A percentile compares a stretch with the other conserved stretches of the same genome.
Evolutionary conservation across 2,888 invertebrate species (phyloP).

Genomic region (Cephus spinipes): DNA sequence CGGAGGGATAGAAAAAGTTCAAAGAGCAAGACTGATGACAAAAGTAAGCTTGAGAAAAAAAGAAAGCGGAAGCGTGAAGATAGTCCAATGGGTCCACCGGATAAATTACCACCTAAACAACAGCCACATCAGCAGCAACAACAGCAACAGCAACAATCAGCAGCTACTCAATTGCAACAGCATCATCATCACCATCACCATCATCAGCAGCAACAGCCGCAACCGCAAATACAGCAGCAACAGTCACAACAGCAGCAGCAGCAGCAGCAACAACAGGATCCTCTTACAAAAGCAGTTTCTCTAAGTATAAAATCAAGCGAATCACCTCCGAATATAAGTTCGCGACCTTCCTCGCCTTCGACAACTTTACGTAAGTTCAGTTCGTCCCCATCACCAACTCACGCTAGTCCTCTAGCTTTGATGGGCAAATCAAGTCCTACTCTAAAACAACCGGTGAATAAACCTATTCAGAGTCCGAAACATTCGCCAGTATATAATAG

Average conservation of each 20-base stretch:
- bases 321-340: conserved; percentile 69
- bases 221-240: neutral
- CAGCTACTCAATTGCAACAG: neutral
- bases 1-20: conserved; percentile 67
- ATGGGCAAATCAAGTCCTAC: conserved; percentile 72
- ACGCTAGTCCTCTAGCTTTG: conserved; percentile 74
- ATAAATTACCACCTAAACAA: conserved; percentile 81
- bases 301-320: conserved; percentile 80
- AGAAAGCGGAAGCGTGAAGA: conserved; percentile 82
- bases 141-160: neutral
- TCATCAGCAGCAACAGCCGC: neutral
- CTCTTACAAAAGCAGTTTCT: conserved; percentile 77
- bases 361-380: conserved; percentile 78
- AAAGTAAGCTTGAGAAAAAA: conserved; percentile 74
- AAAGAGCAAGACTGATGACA: conserved; percentile 65
- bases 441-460: conserved; percentile 69
- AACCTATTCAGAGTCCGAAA: conserved; percentile 75
- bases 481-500: conserved; percentile 80
- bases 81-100: conserved; percentile 82
- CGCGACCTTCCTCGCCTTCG: conserved; percentile 76
- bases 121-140: conserved; percentile 26
- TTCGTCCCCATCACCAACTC: conserved; percentile 79
- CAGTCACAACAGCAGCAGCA: neutral
- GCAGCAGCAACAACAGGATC: conserved; percentile 63
- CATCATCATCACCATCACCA: neutral